Base-by-base conservation (phyloP, 2,797 vertebrate genomes). In the Poeciliopsis turneri region DNA sequence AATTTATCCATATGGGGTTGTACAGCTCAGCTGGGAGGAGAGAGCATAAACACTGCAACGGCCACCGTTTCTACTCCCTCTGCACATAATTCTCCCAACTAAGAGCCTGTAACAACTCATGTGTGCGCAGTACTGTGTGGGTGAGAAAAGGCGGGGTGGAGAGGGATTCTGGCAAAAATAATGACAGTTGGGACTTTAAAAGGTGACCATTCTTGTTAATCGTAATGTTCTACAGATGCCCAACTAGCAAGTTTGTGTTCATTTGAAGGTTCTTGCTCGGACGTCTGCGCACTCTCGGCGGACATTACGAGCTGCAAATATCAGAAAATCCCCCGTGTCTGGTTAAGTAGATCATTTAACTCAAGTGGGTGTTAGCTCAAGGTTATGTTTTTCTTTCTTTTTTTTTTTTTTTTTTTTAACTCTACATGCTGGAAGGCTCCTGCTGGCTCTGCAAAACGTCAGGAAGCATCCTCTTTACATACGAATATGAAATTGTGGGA, bases 301-400 rank as follows among this genome's bases (percentile, higher is more conserved):
- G 78, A 90, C 76, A 75, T 78, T 73, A 80, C 39, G 80, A 84
- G 75, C 70, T 71, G 85, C 77, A 83, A 87, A 88, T 84, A 92
- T 87, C 77, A 79, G 82, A 46, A 43, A 86, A 78, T 84, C 90
- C 84, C 84, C 23, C 18, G 87, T 83, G 90, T 77, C 79, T 86
- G 85, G 72, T 89, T 91, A 93, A 92, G 88, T 75, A 83, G 84
- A 82, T 91, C 83, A 89, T 90, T 91, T 89, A 89, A 88, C 92
- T 86, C 84, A 92, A 92, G 92, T 92, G 91, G 86, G 91, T 82
- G 76, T 87, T 86, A 82, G 86, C 87, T 88, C 85, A 94, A 94
- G 92, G 91, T 94, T 92, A 87, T 75, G 85, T 78, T 92, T 79
- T 87, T 84, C 36, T 57, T 55, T 15, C 6, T 28, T 30, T 30